phyloP scores from a whole-genome alignment of 2,797 vertebrate genomes.

The Chiroxiphia lanceolata region DNA sequence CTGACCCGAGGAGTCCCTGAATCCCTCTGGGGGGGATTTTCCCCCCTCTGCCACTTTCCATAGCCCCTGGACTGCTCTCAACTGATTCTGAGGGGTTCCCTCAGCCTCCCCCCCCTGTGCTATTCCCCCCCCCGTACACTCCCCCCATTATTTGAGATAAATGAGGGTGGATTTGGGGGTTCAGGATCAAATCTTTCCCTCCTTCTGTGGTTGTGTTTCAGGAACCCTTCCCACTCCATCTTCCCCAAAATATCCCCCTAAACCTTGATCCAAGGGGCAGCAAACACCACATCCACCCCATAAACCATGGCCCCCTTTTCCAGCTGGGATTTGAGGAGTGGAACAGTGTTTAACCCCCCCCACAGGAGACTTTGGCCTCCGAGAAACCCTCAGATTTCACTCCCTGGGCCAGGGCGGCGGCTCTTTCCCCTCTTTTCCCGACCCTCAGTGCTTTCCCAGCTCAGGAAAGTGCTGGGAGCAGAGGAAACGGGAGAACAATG shows the following conservation, averaged over 20 bases:
- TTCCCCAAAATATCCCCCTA: background rate
- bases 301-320: rapidly evolving
- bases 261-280: rapidly evolving
- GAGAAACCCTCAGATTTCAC: background rate
- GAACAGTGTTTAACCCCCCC: background rate
- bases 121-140: background rate
- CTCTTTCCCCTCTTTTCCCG: background rate
- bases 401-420: background rate
- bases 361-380: background rate
- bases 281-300: background rate
- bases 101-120: too few relatives aligned
- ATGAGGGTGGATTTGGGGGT: background rate
- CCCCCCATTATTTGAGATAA: background rate
- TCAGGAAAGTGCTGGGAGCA: background rate
- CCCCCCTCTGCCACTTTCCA: too few relatives aligned
- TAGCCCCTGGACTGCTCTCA: background rate
- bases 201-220: rapidly evolving
- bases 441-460: background rate
- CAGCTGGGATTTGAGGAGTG: background rate
- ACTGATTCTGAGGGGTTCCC: too few relatives aligned
- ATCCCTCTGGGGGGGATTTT: background rate
- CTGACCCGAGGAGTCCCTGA: too few relatives aligned
- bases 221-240: background rate
- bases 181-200: background rate
- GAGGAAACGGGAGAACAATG: background rate